Conservation (phyloP, 2,797 vertebrate species). For the Argya squamiceps region DNA sequence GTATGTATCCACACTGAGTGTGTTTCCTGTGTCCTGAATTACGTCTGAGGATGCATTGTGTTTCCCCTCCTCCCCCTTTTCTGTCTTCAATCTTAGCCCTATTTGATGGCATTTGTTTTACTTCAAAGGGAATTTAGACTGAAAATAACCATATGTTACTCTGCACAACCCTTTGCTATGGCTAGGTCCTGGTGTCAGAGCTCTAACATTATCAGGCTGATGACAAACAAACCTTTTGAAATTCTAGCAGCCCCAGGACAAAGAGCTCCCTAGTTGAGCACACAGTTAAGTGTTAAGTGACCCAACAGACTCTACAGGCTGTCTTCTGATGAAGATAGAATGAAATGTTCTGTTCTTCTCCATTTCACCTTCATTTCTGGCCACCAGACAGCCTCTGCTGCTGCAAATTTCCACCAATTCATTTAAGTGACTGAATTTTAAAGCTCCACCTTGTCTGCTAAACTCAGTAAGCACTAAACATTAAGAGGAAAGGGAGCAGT, state of each 20-base stretch:
- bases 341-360: constrained; percentile 25
- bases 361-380: neutral
- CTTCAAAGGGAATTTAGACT: neutral
- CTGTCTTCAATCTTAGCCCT: neutral
- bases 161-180: neutral
- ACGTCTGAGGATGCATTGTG: neutral
- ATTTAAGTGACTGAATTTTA: neutral
- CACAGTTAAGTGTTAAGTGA: neutral
- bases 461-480: neutral
- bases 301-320: neutral
- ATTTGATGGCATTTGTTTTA: neutral
- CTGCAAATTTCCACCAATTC: neutral
- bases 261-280: neutral
- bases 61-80: neutral
- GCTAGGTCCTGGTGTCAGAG: neutral
- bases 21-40: neutral
- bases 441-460: constrained; percentile 20
- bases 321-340: neutral
- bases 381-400: neutral
- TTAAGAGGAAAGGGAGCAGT: neutral
- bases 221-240: neutral
- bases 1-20: neutral
- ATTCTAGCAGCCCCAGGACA: constrained; percentile 18
- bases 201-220: neutral
- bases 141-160: neutral